phyloP scores from a whole-genome alignment of 2,113 vertebrate species.

The Pterophyllum scalare region DNA sequence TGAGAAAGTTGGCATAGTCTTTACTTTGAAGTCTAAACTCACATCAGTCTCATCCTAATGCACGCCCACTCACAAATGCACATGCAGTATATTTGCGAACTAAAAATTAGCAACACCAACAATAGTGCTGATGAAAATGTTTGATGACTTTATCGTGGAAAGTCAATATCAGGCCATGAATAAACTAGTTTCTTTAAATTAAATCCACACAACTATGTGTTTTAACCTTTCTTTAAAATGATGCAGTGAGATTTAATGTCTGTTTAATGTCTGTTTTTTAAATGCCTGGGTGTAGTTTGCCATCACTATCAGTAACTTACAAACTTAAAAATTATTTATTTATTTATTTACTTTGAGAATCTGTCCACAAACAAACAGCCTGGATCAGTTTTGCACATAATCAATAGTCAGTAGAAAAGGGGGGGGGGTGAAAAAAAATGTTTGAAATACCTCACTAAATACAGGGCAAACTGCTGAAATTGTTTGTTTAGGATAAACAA shows the following conservation, averaged over 20 bases:
- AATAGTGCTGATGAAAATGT: neutral
- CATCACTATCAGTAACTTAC: neutral
- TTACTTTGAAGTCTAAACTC: neutral
- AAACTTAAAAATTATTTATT: neutral
- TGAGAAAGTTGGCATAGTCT: neutral
- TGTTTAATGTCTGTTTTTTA: neutral
- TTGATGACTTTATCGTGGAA: neutral
- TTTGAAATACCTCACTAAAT: neutral
- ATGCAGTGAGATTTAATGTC: neutral
- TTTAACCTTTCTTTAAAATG: neutral
- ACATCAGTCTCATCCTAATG: neutral
- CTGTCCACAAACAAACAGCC: neutral
- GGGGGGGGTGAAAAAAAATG: neutral
- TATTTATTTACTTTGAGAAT: neutral
- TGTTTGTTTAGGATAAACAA: neutral
- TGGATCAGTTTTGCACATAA: accelerated
- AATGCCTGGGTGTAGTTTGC: neutral
- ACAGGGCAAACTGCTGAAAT: no score
- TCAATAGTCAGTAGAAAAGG: neutral
- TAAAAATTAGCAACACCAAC: neutral
- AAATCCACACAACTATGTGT: neutral
- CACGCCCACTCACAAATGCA: neutral
- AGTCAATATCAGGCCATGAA: neutral
- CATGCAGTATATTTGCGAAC: accelerated
- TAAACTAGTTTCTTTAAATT: neutral